These are phyloP conservation scores for Troilus luridus DNA, from an alignment of 2,888 invertebrate species.

Conservation along the genomic window DNA sequence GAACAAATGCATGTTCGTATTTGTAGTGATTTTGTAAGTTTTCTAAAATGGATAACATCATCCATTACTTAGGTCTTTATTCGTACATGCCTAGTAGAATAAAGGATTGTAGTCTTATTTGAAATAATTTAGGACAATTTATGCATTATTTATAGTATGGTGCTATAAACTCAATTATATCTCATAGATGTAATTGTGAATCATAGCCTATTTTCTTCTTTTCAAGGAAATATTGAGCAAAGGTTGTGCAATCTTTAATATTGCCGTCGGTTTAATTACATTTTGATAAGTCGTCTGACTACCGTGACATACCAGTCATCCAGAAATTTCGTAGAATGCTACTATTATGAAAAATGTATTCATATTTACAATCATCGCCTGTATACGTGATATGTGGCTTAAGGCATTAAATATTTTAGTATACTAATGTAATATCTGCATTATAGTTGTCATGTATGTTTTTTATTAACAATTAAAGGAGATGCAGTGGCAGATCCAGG, in stretches of 20 bases:
- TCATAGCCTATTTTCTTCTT: neutral
- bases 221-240: neutral
- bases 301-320: neutral
- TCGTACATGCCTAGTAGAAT: neutral
- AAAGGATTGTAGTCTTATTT: neutral
- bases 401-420: neutral
- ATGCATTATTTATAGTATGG: slow-evolving; percentile 27
- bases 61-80: slow-evolving; percentile 1
- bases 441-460: neutral
- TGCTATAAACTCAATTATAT: neutral
- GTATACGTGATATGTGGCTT: neutral
- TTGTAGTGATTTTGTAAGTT: slow-evolving; percentile 8
- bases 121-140: neutral
- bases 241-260: neutral
- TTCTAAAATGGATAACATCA: neutral
- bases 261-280: neutral
- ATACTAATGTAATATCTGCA: neutral
- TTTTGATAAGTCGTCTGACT: neutral
- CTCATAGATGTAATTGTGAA: neutral
- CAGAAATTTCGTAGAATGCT: neutral
- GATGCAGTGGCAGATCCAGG: too few relatives aligned
- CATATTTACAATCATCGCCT: neutral
- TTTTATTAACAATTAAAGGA: too few relatives aligned
- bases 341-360: neutral
- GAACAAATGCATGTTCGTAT: slow-evolving; percentile 36